Evolutionary conservation across 2,797 vertebrate genomes (phyloP).

Genomic region (Bovichtus diacanthus): DNA sequence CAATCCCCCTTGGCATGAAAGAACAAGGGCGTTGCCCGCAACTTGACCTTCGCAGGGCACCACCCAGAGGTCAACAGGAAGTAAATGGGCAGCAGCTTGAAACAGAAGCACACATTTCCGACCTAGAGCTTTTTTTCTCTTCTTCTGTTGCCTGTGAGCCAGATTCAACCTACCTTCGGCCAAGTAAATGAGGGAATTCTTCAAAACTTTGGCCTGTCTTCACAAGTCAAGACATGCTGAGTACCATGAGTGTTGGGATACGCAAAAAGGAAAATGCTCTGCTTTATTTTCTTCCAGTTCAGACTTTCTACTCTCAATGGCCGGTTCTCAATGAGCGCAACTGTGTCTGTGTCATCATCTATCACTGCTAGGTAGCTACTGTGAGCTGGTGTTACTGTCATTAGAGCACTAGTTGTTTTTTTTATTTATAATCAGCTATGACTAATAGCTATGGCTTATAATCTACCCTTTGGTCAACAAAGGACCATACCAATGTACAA

Average conservation of each 20-base stretch:
- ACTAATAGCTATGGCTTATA: constrained; percentile 5
- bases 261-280: constrained; percentile 49
- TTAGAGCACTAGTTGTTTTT: background rate
- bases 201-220: constrained; percentile 60
- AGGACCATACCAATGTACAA: background rate
- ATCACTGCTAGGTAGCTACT: background rate
- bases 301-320: constrained; percentile 23
- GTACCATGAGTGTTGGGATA: constrained; percentile 49
- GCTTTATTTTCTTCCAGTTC: constrained; percentile 38
- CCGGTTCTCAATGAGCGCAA: constrained; percentile 21
- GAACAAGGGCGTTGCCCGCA: constrained; percentile 60
- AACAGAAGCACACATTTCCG: constrained; percentile 48
- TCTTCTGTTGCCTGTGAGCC: constrained; percentile 40
- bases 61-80: constrained; percentile 81
- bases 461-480: background rate
- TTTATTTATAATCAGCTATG: background rate
- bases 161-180: constrained; percentile 51
- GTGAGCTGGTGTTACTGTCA: constrained; percentile 8
- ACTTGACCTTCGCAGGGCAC: constrained; percentile 65
- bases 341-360: constrained; percentile 33
- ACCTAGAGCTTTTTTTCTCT: constrained; percentile 14
- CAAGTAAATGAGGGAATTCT: constrained; percentile 69
- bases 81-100: constrained; percentile 50
- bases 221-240: constrained; percentile 66
- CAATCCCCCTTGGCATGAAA: constrained; percentile 54